Evolutionary conservation across 2,113 vertebrate species (phyloP).

Genomic region (Edolisoma coerulescens): DNA sequence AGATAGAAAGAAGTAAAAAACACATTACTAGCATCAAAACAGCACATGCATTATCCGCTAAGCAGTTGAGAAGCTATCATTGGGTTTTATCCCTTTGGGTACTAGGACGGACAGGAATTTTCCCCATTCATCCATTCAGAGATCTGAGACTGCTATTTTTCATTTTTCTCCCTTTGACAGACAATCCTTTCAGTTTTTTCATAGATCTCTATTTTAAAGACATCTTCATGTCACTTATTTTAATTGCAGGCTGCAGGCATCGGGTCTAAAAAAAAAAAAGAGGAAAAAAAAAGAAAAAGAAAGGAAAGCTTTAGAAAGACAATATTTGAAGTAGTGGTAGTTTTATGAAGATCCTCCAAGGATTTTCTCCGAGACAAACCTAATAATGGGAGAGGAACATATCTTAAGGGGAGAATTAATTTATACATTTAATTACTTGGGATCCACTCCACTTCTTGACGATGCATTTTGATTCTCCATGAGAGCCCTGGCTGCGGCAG

Average conservation of each 20-base stretch:
- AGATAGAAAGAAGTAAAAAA: constrained; percentile 88
- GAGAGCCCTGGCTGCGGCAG: neutral
- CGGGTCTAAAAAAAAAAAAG: neutral
- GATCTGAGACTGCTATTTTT: constrained; percentile 70
- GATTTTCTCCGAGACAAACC: constrained; percentile 54
- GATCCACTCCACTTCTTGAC: constrained; percentile 62
- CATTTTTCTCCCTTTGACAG: constrained; percentile 73
- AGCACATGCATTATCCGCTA: constrained; percentile 90
- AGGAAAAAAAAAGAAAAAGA: neutral
- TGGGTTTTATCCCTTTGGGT: constrained; percentile 87
- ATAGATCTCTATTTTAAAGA: constrained; percentile 80
- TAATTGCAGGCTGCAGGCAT: constrained; percentile 77
- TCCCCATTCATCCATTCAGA: constrained; percentile 82
- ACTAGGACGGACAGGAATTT: constrained; percentile 70
- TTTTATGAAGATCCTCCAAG: constrained; percentile 57
- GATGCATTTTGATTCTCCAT: constrained; percentile 18
- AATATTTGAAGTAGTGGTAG: constrained; percentile 32
- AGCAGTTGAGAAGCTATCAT: constrained; percentile 88
- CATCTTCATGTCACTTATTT: constrained; percentile 72
- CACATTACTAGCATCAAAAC: constrained; percentile 82
- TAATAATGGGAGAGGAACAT: constrained; percentile 72
- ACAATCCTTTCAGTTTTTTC: constrained; percentile 71
- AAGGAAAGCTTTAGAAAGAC: neutral
- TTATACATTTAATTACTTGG: constrained; percentile 81
- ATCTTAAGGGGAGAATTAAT: constrained; percentile 80